Evolutionary conservation across 2,113 vertebrate genomes (phyloP).

Genomic region (Xiphorhynchus elegans): DNA sequence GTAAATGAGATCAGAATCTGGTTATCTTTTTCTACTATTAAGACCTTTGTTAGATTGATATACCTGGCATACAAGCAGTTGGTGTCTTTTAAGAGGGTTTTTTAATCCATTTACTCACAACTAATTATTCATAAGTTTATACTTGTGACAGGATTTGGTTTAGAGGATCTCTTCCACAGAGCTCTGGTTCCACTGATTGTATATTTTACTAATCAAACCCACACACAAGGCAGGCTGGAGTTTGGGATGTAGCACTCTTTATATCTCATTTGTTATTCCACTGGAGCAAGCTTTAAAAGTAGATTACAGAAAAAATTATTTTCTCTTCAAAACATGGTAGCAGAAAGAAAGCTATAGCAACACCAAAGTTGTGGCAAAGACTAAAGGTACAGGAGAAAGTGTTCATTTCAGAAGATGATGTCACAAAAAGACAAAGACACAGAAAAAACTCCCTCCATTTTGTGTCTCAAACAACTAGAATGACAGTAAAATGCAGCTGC

Average conservation of each 20-base stretch:
- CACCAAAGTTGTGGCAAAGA: not conserved
- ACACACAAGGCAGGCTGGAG: not conserved
- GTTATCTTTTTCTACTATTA: not conserved
- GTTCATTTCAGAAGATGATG: not conserved
- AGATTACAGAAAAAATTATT: not conserved
- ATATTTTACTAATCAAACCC: not conserved
- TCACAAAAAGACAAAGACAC: not conserved
- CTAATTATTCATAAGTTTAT: not conserved
- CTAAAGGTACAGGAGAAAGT: not conserved
- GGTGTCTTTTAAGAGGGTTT: not conserved
- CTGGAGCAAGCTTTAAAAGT: not conserved
- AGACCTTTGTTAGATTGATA: not conserved
- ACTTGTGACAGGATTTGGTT: not conserved
- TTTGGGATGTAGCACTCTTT: not conserved
- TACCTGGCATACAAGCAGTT: not conserved
- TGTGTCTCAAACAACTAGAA: not conserved
- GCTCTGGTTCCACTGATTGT: not conserved
- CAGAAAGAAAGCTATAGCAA: not conserved
- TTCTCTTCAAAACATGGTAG: not conserved
- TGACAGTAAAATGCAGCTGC: rapidly evolving
- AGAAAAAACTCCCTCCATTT: not conserved
- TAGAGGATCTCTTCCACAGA: not conserved
- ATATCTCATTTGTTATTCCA: not conserved
- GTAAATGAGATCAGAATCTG: not conserved
- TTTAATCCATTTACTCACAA: not conserved